Evolutionary conservation across 2,113 vertebrate species (phyloP).

Genomic region (Corydoras sp.): DNA sequence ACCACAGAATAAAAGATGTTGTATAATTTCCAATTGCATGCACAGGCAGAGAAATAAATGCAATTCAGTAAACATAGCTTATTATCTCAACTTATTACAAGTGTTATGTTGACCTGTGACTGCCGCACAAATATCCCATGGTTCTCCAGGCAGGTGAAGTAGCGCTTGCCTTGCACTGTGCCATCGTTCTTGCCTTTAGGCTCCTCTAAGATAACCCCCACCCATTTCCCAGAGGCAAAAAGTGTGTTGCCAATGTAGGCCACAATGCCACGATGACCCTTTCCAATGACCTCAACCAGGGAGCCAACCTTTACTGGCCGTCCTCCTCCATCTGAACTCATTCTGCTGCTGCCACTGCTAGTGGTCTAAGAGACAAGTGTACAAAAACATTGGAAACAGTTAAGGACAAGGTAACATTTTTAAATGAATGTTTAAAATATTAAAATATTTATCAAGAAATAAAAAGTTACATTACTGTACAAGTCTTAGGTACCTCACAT

Average conservation of each 20-base stretch:
- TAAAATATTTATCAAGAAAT: too few relatives aligned
- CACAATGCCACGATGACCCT: slow-evolving; percentile 88
- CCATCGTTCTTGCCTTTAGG: slow-evolving; percentile 95
- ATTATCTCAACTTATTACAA: not conserved
- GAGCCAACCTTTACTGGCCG: slow-evolving; percentile 85
- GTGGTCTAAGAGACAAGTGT: slow-evolving; percentile 61
- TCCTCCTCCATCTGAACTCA: slow-evolving; percentile 78
- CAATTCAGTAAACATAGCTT: not conserved
- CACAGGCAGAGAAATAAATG: not conserved
- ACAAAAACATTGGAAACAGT: too few relatives aligned
- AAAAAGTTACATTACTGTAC: too few relatives aligned
- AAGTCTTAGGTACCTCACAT: too few relatives aligned
- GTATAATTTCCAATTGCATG: not conserved
- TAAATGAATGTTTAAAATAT: too few relatives aligned
- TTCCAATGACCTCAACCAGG: slow-evolving; percentile 92
- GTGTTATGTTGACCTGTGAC: slow-evolving; percentile 75
- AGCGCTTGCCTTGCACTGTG: slow-evolving; percentile 89
- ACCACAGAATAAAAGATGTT: not conserved
- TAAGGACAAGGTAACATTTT: too few relatives aligned
- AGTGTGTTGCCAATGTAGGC: slow-evolving; percentile 90
- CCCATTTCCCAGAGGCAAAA: slow-evolving; percentile 95
- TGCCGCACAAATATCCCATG: slow-evolving; percentile 96
- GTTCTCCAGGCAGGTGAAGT: slow-evolving; percentile 90
- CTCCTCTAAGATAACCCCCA: slow-evolving; percentile 93
- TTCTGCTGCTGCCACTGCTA: slow-evolving; percentile 69